Evolutionary conservation across 2,888 invertebrate genomes (phyloP).

Genomic region (Morpho helenor): DNA sequence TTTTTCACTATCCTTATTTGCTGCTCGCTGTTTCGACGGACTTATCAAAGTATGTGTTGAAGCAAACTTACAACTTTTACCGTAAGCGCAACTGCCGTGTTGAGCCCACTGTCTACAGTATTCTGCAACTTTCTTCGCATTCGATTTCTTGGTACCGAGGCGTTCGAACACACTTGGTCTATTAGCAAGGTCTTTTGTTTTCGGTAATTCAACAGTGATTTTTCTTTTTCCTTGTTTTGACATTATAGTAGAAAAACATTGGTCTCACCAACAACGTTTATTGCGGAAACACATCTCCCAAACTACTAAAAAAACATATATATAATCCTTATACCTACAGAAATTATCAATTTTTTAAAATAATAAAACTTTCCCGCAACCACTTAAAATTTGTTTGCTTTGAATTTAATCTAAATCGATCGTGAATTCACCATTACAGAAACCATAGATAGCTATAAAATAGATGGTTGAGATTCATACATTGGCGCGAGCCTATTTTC

Average conservation of each 20-base stretch:
- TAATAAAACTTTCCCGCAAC: too few species aligned
- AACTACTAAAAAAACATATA: slow-evolving; percentile 4
- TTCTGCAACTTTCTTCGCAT: slow-evolving; percentile 80
- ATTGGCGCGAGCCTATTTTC: too few species aligned
- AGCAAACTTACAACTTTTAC: slow-evolving; percentile 88
- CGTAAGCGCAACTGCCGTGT: slow-evolving; percentile 87
- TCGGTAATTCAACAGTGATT: slow-evolving; percentile 87
- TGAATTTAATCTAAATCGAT: background rate
- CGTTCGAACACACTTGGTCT: slow-evolving; percentile 91
- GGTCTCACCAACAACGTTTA: slow-evolving; percentile 49
- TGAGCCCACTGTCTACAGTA: slow-evolving; percentile 88
- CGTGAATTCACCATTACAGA: background rate
- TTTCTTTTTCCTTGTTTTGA: slow-evolving; percentile 86
- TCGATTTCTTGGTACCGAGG: slow-evolving; percentile 86
- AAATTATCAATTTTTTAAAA: too few species aligned
- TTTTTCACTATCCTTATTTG: slow-evolving; percentile 82
- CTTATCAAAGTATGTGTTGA: slow-evolving; percentile 86
- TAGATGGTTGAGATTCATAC: too few species aligned
- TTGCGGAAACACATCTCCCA: slow-evolving; percentile 26
- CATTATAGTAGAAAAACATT: slow-evolving; percentile 75
- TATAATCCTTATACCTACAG: background rate
- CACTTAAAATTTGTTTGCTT: background rate
- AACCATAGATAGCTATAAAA: background rate
- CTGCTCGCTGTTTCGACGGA: slow-evolving; percentile 85
- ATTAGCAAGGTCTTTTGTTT: slow-evolving; percentile 81